Evolutionary conservation across 2,888 invertebrate genomes (phyloP).

Genomic region (Drosophila longiperda): DNA sequence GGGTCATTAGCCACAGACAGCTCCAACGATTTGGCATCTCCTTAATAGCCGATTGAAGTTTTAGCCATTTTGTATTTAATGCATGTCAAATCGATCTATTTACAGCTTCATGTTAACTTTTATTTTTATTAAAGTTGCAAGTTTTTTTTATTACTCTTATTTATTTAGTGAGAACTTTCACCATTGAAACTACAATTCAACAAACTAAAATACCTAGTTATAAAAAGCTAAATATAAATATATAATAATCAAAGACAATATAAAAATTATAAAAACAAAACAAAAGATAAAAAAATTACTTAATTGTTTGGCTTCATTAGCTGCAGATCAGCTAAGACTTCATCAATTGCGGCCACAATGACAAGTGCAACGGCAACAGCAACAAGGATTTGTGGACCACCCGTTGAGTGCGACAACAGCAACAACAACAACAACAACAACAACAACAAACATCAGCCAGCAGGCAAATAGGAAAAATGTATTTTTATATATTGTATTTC

Average conservation of each 20-base stretch:
- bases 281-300: slow-evolving; percentile 24
- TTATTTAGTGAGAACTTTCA: neutral
- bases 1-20: slow-evolving; percentile 17
- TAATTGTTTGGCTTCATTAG: slow-evolving; percentile 37
- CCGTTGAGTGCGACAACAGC: slow-evolving; percentile 45
- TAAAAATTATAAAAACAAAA: too few relatives aligned
- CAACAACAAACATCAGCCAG: slow-evolving; percentile 41
- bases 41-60: slow-evolving; percentile 5
- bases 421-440: slow-evolving; percentile 13
- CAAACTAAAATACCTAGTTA: neutral
- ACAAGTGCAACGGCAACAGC: slow-evolving; percentile 38
- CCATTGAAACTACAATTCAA: neutral
- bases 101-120: neutral
- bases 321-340: slow-evolving; percentile 35
- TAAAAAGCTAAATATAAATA: neutral
- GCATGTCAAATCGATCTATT: neutral
- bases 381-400: slow-evolving; percentile 56
- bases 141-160: too few relatives aligned
- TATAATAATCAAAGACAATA: neutral
- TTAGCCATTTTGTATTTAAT: slow-evolving; percentile 2
- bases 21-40: neutral
- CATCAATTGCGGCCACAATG: slow-evolving; percentile 32
- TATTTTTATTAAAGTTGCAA: too few relatives aligned
- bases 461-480: slow-evolving; percentile 66
- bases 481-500: slow-evolving; percentile 58